These are phyloP conservation scores for Balaeniceps rex DNA, from an alignment of 2,113 vertebrate genomes.

Conservation along the genomic window DNA sequence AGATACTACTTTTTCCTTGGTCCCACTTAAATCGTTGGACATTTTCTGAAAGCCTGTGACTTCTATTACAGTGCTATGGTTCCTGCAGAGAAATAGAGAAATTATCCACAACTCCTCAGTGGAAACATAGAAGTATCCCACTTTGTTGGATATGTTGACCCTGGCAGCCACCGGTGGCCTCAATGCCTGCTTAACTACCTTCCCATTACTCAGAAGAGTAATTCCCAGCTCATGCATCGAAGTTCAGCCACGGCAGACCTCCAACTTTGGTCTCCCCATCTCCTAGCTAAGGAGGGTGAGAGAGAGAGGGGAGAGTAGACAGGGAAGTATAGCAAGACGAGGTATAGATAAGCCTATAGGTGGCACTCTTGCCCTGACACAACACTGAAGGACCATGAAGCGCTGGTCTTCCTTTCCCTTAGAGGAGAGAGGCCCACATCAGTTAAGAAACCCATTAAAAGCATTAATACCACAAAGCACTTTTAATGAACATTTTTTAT, in stretches of 20 bases:
- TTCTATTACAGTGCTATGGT: background rate
- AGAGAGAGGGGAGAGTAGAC: too few species aligned
- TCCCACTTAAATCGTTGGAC: background rate
- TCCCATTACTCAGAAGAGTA: background rate
- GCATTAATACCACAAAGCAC: background rate
- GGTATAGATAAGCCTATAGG: background rate
- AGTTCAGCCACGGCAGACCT: background rate
- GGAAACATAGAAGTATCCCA: background rate
- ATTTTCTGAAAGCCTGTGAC: background rate
- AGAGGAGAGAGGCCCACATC: background rate
- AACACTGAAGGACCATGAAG: background rate
- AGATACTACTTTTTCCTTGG: background rate
- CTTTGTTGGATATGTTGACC: background rate
- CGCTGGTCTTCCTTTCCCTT: fast-evolving
- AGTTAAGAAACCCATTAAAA: background rate
- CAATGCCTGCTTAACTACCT: background rate
- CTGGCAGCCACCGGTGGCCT: background rate
- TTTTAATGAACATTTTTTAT: background rate
- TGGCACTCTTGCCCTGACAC: conserved; percentile 31
- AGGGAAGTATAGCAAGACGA: fast-evolving
- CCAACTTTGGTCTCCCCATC: background rate
- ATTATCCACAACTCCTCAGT: background rate
- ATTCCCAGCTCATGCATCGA: background rate
- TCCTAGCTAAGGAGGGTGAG: too few species aligned
- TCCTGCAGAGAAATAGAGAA: background rate